These are phyloP conservation scores for Tetragonula carbonaria DNA, from an alignment of 2,888 invertebrate genomes.

Conservation along the genomic window DNA sequence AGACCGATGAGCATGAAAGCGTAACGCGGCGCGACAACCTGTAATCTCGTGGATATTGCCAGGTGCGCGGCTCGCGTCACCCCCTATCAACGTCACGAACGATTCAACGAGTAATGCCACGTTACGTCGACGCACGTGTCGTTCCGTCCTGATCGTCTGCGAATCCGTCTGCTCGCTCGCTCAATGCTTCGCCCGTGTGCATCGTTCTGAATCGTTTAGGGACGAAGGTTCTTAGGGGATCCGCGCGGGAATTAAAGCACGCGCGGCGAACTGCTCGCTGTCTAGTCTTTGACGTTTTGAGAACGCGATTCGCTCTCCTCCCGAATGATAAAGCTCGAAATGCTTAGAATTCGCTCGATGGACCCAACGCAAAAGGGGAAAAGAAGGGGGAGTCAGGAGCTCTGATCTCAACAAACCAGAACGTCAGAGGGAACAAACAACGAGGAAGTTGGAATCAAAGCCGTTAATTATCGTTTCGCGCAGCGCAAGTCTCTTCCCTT, in stretches of 20 bases:
- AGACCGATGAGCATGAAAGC: slow-evolving; percentile 72
- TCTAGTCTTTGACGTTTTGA: not conserved
- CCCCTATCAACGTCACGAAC: slow-evolving; percentile 56
- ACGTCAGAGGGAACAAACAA: slow-evolving; percentile 27
- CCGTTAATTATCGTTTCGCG: slow-evolving; percentile 41
- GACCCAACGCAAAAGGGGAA: not conserved
- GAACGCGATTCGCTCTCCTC: not conserved
- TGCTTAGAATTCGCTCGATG: not conserved
- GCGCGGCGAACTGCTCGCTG: not conserved
- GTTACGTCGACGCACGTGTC: slow-evolving; percentile 41
- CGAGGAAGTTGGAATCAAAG: slow-evolving; percentile 35
- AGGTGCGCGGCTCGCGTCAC: slow-evolving; percentile 65
- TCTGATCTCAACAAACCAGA: slow-evolving; percentile 30
- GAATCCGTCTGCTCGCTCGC: slow-evolving; percentile 34
- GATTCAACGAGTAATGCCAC: slow-evolving; percentile 49
- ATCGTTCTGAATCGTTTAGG: slow-evolving; percentile 25
- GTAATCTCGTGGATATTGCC: slow-evolving; percentile 73
- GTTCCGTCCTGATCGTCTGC: slow-evolving; percentile 44
- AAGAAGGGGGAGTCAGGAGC: not conserved
- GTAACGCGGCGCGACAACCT: slow-evolving; percentile 66
- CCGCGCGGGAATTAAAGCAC: slow-evolving; percentile 20
- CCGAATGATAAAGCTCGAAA: not conserved
- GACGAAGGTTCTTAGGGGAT: slow-evolving; percentile 15
- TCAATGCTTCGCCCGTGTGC: slow-evolving; percentile 27
- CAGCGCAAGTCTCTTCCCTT: slow-evolving; percentile 34